Conservation (phyloP, 2,888 invertebrate species). For the Platycheirus rosarum region DNA sequence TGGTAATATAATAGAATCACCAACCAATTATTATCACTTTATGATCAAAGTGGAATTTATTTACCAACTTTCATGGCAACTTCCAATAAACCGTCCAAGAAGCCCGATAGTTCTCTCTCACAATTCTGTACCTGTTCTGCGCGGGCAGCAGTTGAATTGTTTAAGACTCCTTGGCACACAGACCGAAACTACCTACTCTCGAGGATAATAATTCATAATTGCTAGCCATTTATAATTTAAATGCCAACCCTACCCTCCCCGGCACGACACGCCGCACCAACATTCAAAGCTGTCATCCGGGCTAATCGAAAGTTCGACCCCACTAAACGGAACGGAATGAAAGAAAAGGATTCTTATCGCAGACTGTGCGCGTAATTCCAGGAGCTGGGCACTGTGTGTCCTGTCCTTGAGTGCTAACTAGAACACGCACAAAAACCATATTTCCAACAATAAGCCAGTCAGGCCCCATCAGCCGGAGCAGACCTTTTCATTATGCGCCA, state of each 20-base stretch:
- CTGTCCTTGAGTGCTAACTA: constrained; percentile 63
- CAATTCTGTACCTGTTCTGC: not conserved
- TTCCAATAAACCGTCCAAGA: constrained; percentile 23
- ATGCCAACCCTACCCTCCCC: not conserved
- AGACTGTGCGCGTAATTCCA: constrained; percentile 10
- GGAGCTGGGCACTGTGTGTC: constrained; percentile 27
- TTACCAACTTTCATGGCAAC: constrained; percentile 45
- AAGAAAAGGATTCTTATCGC: constrained; percentile 62
- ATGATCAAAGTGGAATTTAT: constrained; percentile 61
- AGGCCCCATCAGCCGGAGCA: constrained; percentile 60
- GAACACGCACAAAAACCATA: constrained; percentile 72
- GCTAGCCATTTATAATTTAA: constrained; percentile 64
- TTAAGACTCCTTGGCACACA: too few species aligned
- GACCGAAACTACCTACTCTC: constrained; percentile 1
- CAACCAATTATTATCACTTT: constrained; percentile 70
- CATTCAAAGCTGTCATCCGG: constrained; percentile 46
- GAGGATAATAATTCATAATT: constrained; percentile 58
- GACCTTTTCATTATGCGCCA: constrained; percentile 43
- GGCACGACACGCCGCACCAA: not conserved
- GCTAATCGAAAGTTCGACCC: constrained; percentile 54
- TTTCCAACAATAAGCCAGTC: constrained; percentile 70
- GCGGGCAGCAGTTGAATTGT: too few species aligned
- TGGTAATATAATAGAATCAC: constrained; percentile 40
- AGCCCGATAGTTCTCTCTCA: not conserved
- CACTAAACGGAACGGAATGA: constrained; percentile 15